Evolutionary conservation across 2,888 invertebrate genomes (phyloP), one percentile per base, ranked within the genome.

Genomic region (Acrobasis consociella): DNA sequence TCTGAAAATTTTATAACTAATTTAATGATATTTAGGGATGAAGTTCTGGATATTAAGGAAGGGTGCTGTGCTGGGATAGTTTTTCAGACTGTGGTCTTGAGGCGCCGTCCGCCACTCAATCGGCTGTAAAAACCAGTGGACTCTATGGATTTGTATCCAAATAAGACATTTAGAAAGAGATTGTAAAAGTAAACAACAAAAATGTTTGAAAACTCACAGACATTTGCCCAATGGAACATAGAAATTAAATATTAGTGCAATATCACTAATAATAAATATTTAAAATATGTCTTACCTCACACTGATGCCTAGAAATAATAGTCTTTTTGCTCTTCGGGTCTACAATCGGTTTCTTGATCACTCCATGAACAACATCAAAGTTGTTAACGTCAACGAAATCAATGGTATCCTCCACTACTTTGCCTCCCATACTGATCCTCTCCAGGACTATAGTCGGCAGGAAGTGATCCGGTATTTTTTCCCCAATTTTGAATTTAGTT

Each of bases 301-400:
- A 91, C 62, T 83, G 82, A 64, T 83, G 73, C 58, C 76, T 81
- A 0, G 90, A 89, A 9, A 88, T 60, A 1, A 89, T 66, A 1
- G 87, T 85, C 67, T 85, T 90, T 70, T 81, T 87, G 9, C 80
- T 79, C 62, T 76, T 77, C 0, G 77, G 77, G 64, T 85, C 76
- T 1, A 85, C 74, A 9, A 84, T 64, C 0, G 83, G 63, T 49
- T 81, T 87, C 46, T 80, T 81, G 7, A 77, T 68, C 2, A 70
- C 58, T 8, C 68, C 71, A 1, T 66, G 64, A 3, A 61, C 17
- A 11, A 67, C 60, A 65, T 73, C 70, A 55, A 69, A 58, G 38
- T 60, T 69, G 13, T 65, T 72, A 0, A 72, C 67, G 58, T 76
- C 67, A 22, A 76, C 63, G 39, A 65, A 64, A 16, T 58, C 60